Base-by-base conservation (phyloP, 1,140 invertebrate species). In the Antheraea mylitta region DNA sequence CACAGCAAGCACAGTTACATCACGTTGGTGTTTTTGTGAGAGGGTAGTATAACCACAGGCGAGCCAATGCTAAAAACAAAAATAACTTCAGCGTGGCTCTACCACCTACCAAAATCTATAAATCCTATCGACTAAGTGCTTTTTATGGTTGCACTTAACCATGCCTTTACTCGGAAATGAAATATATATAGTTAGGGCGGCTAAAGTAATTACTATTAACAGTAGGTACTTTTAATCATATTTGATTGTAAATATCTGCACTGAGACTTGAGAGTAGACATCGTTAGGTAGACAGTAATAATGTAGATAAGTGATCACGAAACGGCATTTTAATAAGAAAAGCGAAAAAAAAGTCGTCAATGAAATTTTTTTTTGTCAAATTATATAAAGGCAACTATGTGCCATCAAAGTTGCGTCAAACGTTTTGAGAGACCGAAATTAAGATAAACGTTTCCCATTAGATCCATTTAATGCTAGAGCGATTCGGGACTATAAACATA, bases 391-490 rank as follows among this genome's bases (percentile, higher is more conserved):
- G 53, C 68, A 73, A 61, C 68, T 74, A 62, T 67, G 66, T 36
- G 64, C 62, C 66, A 76, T 78, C 74, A 74, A 72, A 80, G 75
- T 78, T 72, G 85, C 83, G 86, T 85, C 81, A 90, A 91, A 88
- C 85, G 86, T 85, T 90, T 91, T 85, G 80, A 82, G 82, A 85
- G 68, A 81, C 83, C 77, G 72, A 80, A 83, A 89, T 91, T 90
- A 85, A 87, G 86, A 83, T 91, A 91, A 91, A 91, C 85, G 85
- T 79, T 79, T 71, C 71, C 80, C 73, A 89, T 91, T 90, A 89
- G 74, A 80, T 83, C 82, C 80, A 83, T 86, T 90, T 90, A 89
- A 88, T 84, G 79, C 77, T 78, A 70, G 76, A 83, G 78, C 80
- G 66, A 89, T 89, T 86, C 80, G 65, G 77, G 78, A 62, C 82